Base-by-base conservation (phyloP, 2,888 invertebrate species). In the Laothoe populi region DNA sequence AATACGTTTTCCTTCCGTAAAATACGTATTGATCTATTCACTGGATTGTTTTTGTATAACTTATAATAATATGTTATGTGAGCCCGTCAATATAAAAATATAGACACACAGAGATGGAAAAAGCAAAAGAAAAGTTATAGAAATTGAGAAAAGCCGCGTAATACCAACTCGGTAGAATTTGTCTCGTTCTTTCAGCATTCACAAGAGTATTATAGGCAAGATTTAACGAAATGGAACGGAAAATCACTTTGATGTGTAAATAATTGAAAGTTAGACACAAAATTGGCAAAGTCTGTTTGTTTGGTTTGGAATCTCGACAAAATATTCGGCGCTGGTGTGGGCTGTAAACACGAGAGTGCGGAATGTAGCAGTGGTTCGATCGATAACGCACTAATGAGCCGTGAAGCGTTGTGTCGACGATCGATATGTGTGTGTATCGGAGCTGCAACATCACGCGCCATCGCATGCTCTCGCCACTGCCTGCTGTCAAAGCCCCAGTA, bases 301-400 rank as follows among this genome's bases (percentile, higher is more conserved):
- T 66, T 72, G 71, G 67, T 71, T 67, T 66, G 67, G 66, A 72
- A 72, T 72, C 66, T 64, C 60, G 60, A 57, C 53, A 63, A 62
- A 48, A 31, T 63, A 60, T 57, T 64, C 53, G 62, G 45, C 40
- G 62, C 40, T 31, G 7, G 44, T 45, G 16, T 61, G 13, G 62
- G 59, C 53, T 68, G 53, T 64, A 67, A 70, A 70, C 65, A 66
- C 38, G 57, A 44, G 49, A 65, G 63, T 62, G 60, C 53, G 64
- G 65, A 67, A 64, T 60, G 44, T 45, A 57, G 46, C 38, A 58
- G 49, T 31, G 63, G 67, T 61, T 59, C 77, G 84, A 86, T 87
- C 87, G 82, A 88, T 88, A 84, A 77, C 71, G 70, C 79, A 78
- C 83, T 88, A 89, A 89, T 88, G 88, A 88, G 83, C 74, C 79